A percentile compares a stretch with the other conserved stretches of the same genome.
Conservation (phyloP, 2,888 invertebrate species). For the Digitonthophagus gazella region DNA sequence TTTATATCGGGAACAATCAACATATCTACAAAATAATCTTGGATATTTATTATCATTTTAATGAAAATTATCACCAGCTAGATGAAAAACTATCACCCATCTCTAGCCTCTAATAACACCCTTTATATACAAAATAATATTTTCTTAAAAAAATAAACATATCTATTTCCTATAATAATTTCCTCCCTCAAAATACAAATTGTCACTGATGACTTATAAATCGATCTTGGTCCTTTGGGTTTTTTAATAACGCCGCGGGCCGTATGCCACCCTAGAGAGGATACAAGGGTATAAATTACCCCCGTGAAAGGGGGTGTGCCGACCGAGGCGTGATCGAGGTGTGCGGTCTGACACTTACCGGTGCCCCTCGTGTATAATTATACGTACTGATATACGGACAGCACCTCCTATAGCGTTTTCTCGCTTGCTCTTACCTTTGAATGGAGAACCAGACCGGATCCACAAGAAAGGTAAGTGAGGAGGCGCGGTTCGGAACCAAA, state of each 20-base stretch:
- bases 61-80: no score
- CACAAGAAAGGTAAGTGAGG: neutral
- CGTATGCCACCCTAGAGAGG: slow-evolving; percentile 32
- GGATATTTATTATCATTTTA: no score
- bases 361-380: slow-evolving; percentile 48
- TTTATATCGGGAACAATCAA: no score
- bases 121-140: no score
- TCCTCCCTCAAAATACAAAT: neutral
- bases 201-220: slow-evolving; percentile 40
- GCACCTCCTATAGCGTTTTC: slow-evolving; percentile 29
- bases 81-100: no score
- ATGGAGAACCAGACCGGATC: neutral
- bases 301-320: slow-evolving; percentile 46
- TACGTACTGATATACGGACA: slow-evolving; percentile 39
- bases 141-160: slow-evolving; percentile 15
- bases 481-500: neutral
- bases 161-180: slow-evolving; percentile 2
- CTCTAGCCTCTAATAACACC: no score
- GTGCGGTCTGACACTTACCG: slow-evolving; percentile 44
- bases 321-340: slow-evolving; percentile 50
- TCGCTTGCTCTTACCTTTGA: neutral
- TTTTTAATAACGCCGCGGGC: slow-evolving; percentile 22
- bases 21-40: no score
- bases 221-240: slow-evolving; percentile 29
- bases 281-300: slow-evolving; percentile 44